Evolutionary conservation across 2,113 vertebrate species (phyloP).

Genomic region (Mystacornis crossleyi): DNA sequence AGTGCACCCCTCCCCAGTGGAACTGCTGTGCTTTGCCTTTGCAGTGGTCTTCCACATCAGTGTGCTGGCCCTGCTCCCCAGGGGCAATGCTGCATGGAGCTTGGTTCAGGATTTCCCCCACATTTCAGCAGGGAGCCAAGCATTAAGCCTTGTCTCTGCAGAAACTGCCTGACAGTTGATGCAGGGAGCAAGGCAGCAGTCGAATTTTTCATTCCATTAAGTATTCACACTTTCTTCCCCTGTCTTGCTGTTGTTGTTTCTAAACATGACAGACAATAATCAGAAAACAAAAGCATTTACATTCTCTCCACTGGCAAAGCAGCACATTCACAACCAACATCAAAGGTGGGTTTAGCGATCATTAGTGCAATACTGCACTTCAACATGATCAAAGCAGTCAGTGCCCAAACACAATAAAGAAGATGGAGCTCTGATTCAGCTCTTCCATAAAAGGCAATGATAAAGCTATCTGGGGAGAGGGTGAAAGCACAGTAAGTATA

Average conservation of each 20-base stretch:
- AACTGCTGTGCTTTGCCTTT: neutral
- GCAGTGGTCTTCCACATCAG: neutral
- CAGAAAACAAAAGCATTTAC: conserved; percentile 40
- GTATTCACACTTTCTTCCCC: conserved; percentile 2
- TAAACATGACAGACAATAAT: conserved; percentile 29
- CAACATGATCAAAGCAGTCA: conserved; percentile 30
- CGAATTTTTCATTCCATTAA: neutral
- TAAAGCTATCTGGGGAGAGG: neutral
- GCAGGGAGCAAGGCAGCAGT: neutral
- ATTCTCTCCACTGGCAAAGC: neutral
- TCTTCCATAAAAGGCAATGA: neutral
- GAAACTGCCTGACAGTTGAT: neutral
- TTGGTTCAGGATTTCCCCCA: neutral
- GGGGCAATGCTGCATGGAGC: neutral
- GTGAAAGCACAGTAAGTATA: neutral
- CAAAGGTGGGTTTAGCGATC: neutral
- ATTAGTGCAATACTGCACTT: neutral
- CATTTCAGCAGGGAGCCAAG: neutral
- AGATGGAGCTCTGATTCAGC: neutral
- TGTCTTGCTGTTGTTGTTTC: neutral
- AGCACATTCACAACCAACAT: conserved; percentile 1
- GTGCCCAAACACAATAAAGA: neutral
- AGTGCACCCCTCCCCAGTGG: neutral
- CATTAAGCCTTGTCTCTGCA: neutral
- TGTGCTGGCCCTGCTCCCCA: neutral